phyloP scores from a whole-genome alignment of 2,888 invertebrate genomes.

The Harmothoe impar region DNA sequence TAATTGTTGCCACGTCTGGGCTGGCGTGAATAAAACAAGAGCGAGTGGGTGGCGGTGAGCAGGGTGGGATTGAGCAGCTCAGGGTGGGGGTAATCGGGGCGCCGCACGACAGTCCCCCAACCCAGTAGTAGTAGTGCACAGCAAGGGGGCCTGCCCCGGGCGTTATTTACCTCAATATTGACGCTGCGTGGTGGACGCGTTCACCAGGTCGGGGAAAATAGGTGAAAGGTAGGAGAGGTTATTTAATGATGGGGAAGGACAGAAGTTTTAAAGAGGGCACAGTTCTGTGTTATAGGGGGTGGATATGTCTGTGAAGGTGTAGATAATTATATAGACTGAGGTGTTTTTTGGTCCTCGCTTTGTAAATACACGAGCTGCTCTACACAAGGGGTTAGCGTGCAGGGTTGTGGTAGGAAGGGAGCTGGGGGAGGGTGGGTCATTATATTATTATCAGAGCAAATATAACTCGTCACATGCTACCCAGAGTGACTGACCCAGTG shows the following conservation, averaged over 20 bases:
- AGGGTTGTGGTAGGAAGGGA: no score
- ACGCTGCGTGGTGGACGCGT: neutral
- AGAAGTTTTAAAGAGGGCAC: no score
- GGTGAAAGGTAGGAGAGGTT: no score
- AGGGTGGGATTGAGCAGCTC: neutral
- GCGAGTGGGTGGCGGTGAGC: neutral
- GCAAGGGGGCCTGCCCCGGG: slow-evolving; percentile 6
- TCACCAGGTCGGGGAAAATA: no score
- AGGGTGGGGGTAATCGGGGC: neutral
- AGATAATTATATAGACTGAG: no score
- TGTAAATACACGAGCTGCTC: no score
- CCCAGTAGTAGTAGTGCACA: neutral
- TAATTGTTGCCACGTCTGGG: slow-evolving; percentile 26
- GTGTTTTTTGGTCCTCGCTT: no score
- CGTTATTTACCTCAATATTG: slow-evolving; percentile 38
- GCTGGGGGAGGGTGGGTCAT: neutral
- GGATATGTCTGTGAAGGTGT: no score
- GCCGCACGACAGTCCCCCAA: neutral
- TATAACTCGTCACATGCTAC: slow-evolving; percentile 11
- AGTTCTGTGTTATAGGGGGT: no score
- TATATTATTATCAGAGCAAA: neutral
- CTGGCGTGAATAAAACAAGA: slow-evolving; percentile 42
- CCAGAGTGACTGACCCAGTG: neutral
- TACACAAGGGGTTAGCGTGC: no score
- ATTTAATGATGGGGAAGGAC: no score